Conservation (phyloP, 2,888 invertebrate genomes). For the Ormyrus pomaceus region DNA sequence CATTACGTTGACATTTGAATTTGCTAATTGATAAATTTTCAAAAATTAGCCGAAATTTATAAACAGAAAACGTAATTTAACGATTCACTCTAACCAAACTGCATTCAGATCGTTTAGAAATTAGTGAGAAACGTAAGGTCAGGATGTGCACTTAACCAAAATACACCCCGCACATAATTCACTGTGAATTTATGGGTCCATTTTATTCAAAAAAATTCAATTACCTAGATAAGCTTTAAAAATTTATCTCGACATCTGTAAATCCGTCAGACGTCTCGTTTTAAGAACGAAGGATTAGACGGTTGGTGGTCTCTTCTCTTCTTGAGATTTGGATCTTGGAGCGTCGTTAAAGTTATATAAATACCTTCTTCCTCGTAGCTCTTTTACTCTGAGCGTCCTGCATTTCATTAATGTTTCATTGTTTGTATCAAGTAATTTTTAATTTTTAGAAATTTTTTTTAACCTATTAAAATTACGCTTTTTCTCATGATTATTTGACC, state of each 20-base stretch:
- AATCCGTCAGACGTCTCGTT: conserved; percentile 4
- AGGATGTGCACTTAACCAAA: too few relatives aligned
- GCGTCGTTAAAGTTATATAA: conserved; percentile 4
- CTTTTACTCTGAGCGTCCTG: neutral
- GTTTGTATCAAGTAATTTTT: neutral
- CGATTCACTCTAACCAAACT: neutral
- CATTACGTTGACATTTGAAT: too few relatives aligned
- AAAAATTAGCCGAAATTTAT: neutral
- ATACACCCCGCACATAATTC: too few relatives aligned
- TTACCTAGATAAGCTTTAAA: conserved; percentile 11
- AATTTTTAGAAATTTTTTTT: too few relatives aligned
- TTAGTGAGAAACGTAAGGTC: too few relatives aligned
- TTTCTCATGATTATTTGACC: too few relatives aligned
- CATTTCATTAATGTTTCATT: neutral
- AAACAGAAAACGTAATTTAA: neutral
- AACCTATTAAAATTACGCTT: too few relatives aligned
- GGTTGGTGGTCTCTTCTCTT: conserved; percentile 12
- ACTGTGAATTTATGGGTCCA: too few relatives aligned
- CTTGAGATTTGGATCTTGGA: conserved; percentile 24
- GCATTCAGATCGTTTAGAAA: too few relatives aligned
- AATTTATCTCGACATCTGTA: conserved; percentile 26
- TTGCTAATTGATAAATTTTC: too few relatives aligned
- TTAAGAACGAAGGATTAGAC: conserved; percentile 27
- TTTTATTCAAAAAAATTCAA: conserved; percentile 14
- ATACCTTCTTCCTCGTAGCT: conserved; percentile 4